These are phyloP conservation scores for Prionailurus bengalensis DNA, from an alignment of 2,113 vertebrate genomes.

Conservation along the genomic window DNA sequence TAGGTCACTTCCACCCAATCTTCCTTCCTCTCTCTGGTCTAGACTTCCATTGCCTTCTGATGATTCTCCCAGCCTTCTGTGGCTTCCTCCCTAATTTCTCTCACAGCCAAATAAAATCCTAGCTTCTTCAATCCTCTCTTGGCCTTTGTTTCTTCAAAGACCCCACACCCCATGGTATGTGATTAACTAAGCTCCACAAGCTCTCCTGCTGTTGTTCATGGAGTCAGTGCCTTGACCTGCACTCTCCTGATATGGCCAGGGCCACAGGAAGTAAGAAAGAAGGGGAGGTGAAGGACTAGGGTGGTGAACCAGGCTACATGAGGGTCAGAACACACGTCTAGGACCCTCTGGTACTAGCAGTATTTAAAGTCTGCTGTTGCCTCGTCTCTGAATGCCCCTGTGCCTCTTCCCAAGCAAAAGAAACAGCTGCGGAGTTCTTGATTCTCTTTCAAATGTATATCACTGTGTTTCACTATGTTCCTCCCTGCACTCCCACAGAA, in stretches of 20 bases:
- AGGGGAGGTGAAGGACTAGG: not conserved
- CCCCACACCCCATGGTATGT: not conserved
- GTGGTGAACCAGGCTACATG: not conserved
- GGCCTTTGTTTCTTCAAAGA: not conserved
- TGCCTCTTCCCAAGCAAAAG: not conserved
- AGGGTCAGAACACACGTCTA: not conserved
- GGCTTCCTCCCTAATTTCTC: not conserved
- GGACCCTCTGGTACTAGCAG: not conserved
- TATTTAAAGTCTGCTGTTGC: not conserved
- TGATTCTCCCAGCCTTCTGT: not conserved
- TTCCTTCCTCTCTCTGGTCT: not conserved
- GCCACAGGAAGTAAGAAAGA: not conserved
- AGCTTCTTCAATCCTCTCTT: slow-evolving; percentile 19
- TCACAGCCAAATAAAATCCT: not conserved
- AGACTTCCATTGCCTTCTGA: not conserved
- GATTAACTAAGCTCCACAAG: slow-evolving; percentile 14
- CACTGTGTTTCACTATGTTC: slow-evolving; percentile 13
- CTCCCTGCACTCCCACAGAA: not conserved
- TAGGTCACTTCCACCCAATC: not conserved
- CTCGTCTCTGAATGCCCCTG: not conserved
- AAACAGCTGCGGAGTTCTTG: not conserved
- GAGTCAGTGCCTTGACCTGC: not conserved
- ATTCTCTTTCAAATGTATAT: slow-evolving; percentile 56
- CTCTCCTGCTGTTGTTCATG: not conserved
- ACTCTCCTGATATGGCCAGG: not conserved